Conservation (phyloP, 2,113 vertebrate species). For the Oceanites oceanicus region DNA sequence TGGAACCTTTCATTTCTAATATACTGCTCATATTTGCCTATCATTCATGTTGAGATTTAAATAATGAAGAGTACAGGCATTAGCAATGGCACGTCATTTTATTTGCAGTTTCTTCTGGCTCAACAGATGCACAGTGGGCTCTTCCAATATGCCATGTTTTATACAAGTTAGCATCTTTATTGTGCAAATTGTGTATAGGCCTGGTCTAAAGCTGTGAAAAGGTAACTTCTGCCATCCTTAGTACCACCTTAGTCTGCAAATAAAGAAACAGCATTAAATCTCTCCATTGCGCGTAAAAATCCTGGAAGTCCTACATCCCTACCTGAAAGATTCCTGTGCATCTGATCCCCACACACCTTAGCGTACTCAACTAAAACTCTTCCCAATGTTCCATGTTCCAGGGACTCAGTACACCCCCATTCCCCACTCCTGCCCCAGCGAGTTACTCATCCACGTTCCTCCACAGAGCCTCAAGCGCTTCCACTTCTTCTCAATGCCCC, state of each 20-base stretch:
- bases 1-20: neutral
- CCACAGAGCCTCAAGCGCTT: neutral
- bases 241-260: neutral
- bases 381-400: neutral
- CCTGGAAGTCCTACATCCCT: neutral
- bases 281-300: neutral
- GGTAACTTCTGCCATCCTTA: neutral
- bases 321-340: neutral
- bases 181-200: neutral
- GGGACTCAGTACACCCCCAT: neutral
- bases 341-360: neutral
- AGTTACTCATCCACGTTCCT: neutral
- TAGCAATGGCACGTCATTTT: neutral
- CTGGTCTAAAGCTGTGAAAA: neutral
- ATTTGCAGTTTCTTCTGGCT: neutral
- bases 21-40: neutral
- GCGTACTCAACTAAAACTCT: neutral
- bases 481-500: neutral
- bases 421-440: neutral
- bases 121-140: neutral
- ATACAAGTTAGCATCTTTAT: neutral
- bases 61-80: neutral
- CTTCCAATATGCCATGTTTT: neutral
- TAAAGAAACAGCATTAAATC: neutral
- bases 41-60: neutral